phyloP scores from a whole-genome alignment of 2,113 vertebrate genomes.

The Tonatia bakeri region DNA sequence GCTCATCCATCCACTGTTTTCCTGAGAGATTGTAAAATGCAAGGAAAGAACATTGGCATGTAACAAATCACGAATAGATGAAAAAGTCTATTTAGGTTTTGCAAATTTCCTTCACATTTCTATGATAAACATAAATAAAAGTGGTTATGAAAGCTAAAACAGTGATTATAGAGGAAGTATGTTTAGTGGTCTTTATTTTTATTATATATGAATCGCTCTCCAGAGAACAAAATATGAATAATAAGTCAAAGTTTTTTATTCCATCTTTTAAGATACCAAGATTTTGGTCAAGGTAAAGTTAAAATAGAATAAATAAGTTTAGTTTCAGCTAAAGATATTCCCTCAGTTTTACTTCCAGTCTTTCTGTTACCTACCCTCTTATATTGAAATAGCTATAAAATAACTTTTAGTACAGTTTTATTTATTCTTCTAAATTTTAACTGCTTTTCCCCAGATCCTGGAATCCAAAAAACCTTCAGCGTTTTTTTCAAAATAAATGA shows the following conservation, averaged over 20 bases:
- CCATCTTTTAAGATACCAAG: background rate
- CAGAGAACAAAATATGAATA: background rate
- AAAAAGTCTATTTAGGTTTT: background rate
- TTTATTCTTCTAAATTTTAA: background rate
- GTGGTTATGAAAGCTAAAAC: background rate
- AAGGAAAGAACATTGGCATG: background rate
- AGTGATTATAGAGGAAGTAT: background rate
- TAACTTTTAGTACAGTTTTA: background rate
- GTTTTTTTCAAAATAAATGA: background rate
- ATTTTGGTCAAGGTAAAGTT: background rate
- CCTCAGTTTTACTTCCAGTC: background rate
- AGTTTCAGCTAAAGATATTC: background rate
- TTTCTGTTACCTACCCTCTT: background rate
- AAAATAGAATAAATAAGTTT: background rate
- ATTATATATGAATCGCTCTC: background rate
- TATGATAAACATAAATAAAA: background rate
- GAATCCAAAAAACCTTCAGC: background rate
- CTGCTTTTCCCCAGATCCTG: background rate
- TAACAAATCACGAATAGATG: background rate
- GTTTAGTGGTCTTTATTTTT: background rate
- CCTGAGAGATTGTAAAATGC: background rate
- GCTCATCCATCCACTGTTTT: background rate
- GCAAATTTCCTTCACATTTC: background rate
- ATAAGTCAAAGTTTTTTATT: background rate
- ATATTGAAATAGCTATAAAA: background rate